Evolutionary conservation across 2,113 vertebrate species (phyloP), one percentile per base, ranked within the genome.

Genomic region (Tupaia tana): DNA sequence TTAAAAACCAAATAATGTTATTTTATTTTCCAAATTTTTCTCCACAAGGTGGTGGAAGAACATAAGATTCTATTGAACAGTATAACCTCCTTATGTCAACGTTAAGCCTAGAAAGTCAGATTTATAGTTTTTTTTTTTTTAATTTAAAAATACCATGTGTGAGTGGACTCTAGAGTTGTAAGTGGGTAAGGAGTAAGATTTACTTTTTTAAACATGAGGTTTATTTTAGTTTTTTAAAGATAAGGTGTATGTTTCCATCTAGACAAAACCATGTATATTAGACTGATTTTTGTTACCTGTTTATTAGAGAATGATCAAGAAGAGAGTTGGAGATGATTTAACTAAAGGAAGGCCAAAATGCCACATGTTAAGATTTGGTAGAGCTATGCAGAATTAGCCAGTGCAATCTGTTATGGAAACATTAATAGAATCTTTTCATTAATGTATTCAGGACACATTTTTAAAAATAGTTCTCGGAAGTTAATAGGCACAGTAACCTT

Each of bases 391-490:
- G 63, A 77, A 22, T 77, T 90, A 75, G 20, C 83, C 19, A 88
- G 0, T 82, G 6, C 64, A 70, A 64, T 58, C 34, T 15, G n/a
- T 7, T 54, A 77, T n/a, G 0, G 24, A 34, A 83, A 29, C 34
- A 70, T 63, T 77, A 69, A 31, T 91, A 56, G 15, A 71, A 58
- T 73, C 24, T 19, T 63, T 83, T 73, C 13, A 85, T 29, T 43
- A 83, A 6, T 81, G 5, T 59, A 74, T 66, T 91, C 43, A 43
- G 43, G 6, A 73, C 9, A 66, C 12, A 31, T 66, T 20, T 86
- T 89, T 89, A 69, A 63, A 89, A 94, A 31, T 18, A 75, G 67
- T 66, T 84, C 19, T 89, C 52, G 85, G 63, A 89, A 80, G 24
- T 82, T 85, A 19, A 4, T 77, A 71, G 75, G 19, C 80, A 86